phyloP scores from a whole-genome alignment of 1,140 invertebrate genomes.

The Drosophila grimshawi region DNA sequence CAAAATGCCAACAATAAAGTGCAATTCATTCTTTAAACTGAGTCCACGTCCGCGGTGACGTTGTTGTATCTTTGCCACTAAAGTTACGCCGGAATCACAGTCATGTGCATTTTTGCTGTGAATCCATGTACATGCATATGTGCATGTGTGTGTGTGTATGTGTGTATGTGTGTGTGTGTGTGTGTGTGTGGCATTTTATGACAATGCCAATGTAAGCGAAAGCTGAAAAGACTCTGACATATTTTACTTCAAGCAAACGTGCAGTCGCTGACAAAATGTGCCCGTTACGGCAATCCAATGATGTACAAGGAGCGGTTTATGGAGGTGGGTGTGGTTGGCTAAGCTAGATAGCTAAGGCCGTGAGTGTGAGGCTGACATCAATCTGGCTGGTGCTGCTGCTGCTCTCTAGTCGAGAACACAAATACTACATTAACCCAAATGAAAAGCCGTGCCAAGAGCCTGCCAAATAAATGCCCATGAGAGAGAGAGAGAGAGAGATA shows the following conservation, averaged over 20 bases:
- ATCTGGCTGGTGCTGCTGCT: conserved; percentile 43
- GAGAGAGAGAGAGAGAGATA: conserved; percentile 19
- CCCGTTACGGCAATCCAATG: conserved; percentile 79
- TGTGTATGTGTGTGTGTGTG: conserved; percentile 9
- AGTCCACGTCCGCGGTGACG: conserved; percentile 50
- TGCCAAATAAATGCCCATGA: conserved; percentile 68
- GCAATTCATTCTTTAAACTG: conserved; percentile 76
- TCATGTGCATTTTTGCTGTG: conserved; percentile 32
- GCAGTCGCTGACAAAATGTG: conserved; percentile 74
- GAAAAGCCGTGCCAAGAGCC: conserved; percentile 78
- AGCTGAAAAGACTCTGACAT: conserved; percentile 71
- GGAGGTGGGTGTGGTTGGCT: conserved; percentile 8
- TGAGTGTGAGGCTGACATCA: conserved; percentile 43
- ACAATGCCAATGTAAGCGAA: conserved; percentile 79
- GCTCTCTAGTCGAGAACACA: conserved; percentile 62
- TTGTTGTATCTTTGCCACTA: conserved; percentile 19
- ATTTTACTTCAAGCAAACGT: conserved; percentile 69
- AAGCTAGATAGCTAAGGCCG: conserved; percentile 10
- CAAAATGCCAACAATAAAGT: conserved; percentile 77
- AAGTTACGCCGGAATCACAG: conserved; percentile 58
- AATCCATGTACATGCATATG: conserved; percentile 7
- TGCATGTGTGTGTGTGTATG: conserved; percentile 8
- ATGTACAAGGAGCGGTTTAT: conserved; percentile 33
- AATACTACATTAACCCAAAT: conserved; percentile 83
- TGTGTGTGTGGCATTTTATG: conserved; percentile 63